phyloP scores from a whole-genome alignment of 23 tunicate genomes.

The Ciona savignyi region DNA sequence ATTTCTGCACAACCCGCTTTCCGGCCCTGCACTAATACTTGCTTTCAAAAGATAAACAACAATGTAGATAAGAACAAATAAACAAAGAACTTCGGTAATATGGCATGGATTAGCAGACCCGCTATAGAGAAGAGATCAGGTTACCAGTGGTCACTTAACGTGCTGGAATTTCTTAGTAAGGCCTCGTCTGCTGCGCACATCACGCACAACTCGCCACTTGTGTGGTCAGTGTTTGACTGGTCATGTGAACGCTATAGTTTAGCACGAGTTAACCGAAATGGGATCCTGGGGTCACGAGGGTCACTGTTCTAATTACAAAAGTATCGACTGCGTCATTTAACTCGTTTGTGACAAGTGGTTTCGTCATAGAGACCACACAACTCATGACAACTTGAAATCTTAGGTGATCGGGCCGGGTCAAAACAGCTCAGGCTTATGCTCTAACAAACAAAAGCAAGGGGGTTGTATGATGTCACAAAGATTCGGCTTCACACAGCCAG shows the following conservation, averaged over 20 bases:
- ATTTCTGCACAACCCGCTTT: too few species aligned
- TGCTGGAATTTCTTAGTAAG: not conserved
- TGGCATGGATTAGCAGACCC: not conserved
- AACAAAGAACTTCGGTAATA: not conserved
- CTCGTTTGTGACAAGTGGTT: constrained; percentile 1
- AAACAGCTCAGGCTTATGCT: not conserved
- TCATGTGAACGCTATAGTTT: not conserved
- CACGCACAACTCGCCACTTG: not conserved
- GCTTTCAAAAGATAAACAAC: not conserved
- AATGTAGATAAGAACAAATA: not conserved
- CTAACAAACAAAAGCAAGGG: not conserved
- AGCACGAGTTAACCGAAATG: not conserved
- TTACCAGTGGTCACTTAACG: not conserved
- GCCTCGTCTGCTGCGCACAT: not conserved
- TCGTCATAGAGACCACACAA: constrained; percentile 1
- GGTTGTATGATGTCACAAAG: not conserved
- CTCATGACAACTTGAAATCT: too few species aligned
- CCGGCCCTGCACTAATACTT: not conserved
- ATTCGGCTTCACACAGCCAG: not conserved
- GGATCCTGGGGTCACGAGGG: not conserved
- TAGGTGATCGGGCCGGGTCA: not conserved
- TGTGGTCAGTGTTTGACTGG: not conserved
- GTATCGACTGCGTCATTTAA: not conserved
- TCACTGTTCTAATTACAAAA: not conserved
- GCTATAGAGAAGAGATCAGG: not conserved